Conservation (phyloP, 2,888 invertebrate species). For the Automeris io region DNA sequence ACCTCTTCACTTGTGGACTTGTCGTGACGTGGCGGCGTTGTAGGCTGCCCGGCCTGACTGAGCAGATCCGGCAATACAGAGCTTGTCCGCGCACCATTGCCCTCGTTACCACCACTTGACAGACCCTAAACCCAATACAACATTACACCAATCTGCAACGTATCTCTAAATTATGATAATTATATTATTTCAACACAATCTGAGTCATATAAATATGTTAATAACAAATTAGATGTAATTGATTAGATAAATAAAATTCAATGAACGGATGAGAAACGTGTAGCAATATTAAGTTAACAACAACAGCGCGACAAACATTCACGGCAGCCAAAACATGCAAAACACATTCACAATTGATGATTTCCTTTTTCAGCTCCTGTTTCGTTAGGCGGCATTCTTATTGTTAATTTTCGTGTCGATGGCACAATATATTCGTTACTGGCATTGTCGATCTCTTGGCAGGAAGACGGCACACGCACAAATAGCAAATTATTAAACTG, state of each 20-base stretch:
- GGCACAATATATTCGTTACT: conserved; percentile 43
- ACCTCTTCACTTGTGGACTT: conserved; percentile 98
- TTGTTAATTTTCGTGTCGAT: conserved; percentile 57
- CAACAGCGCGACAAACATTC: conserved; percentile 58
- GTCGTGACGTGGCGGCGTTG: conserved; percentile 92
- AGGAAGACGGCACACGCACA: conserved; percentile 74
- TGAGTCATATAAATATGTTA: not conserved
- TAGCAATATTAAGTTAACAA: conserved; percentile 27
- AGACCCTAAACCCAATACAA: conserved; percentile 45
- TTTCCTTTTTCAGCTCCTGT: conserved; percentile 50
- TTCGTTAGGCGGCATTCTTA: conserved; percentile 69
- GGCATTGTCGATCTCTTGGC: conserved; percentile 51
- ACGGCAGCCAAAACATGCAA: conserved; percentile 67
- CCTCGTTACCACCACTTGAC: conserved; percentile 68
- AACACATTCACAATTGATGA: conserved; percentile 65
- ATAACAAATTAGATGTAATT: conserved; percentile 4
- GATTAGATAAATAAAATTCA: conserved; percentile 5
- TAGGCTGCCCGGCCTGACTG: conserved; percentile 90
- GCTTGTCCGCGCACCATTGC: conserved; percentile 88
- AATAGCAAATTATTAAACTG: conserved; percentile 30
- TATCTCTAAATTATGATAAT: not conserved
- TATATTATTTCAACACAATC: not conserved
- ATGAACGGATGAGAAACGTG: conserved; percentile 16
- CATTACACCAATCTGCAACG: conserved; percentile 10
- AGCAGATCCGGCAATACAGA: conserved; percentile 96